phyloP scores from a whole-genome alignment of 2,113 vertebrate species.

The Daubentonia madagascariensis region DNA sequence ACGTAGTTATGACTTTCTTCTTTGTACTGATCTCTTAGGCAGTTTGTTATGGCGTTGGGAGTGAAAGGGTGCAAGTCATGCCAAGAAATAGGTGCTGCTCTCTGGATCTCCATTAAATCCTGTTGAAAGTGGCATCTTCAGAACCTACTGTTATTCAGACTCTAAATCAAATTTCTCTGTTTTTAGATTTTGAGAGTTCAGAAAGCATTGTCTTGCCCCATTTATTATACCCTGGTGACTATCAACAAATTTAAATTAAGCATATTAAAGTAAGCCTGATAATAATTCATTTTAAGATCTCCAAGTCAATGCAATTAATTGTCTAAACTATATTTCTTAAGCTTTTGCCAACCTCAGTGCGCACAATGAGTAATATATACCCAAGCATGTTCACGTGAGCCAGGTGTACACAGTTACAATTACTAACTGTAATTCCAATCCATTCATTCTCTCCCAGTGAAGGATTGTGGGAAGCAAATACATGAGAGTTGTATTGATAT shows the following conservation, averaged over 20 bases:
- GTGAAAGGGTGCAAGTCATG: not conserved
- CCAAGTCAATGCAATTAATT: not conserved
- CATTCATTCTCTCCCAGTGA: not conserved
- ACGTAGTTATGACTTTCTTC: not conserved
- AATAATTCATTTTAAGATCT: not conserved
- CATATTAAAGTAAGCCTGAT: not conserved
- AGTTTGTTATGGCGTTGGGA: not conserved
- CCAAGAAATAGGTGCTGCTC: not conserved
- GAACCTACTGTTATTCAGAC: not conserved
- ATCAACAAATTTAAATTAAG: constrained; percentile 1
- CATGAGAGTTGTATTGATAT: not conserved
- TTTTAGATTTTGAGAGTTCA: not conserved
- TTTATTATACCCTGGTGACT: not conserved
- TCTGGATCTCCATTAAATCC: not conserved
- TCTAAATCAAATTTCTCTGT: not conserved
- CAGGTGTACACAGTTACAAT: not conserved
- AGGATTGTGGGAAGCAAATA: not conserved
- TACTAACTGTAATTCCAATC: not conserved
- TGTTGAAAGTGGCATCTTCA: not conserved
- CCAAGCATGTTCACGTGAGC: not conserved
- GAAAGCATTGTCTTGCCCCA: not conserved
- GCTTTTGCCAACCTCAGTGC: not conserved
- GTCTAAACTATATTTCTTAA: constrained; percentile 11
- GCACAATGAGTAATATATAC: not conserved
- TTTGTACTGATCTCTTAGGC: not conserved